Conservation (phyloP, 1,140 invertebrate species). For the Pogonomyrmex barbatus region DNA sequence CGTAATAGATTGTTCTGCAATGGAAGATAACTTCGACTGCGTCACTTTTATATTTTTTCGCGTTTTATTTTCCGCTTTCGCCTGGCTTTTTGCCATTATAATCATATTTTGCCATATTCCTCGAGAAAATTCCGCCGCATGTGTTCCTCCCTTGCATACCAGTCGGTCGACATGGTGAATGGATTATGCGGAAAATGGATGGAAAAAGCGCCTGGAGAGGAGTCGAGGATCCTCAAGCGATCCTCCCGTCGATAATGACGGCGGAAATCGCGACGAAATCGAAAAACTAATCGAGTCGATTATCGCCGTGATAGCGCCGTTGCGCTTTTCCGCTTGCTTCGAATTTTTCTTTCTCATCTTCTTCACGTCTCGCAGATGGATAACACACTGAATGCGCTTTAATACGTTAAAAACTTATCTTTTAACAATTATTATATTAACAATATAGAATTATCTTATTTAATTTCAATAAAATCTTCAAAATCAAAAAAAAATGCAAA, state of each 20-base stretch:
- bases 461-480: not conserved
- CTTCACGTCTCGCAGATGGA: not conserved
- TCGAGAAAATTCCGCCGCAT: constrained; percentile 38
- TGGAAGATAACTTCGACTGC: constrained; percentile 45
- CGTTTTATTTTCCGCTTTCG: constrained; percentile 39
- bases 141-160: constrained; percentile 49
- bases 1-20: constrained; percentile 48
- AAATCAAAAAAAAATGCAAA: constrained; percentile 1
- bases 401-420: constrained; percentile 20
- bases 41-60: constrained; percentile 36
- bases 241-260: constrained; percentile 40
- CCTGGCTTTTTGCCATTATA: constrained; percentile 59
- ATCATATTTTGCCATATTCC: constrained; percentile 48
- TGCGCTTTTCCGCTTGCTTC: constrained; percentile 43
- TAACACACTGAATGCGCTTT: constrained; percentile 31
- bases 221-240: constrained; percentile 49
- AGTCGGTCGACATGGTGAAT: constrained; percentile 48
- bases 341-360: constrained; percentile 12
- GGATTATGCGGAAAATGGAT: constrained; percentile 59
- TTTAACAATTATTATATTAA: not conserved
- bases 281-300: constrained; percentile 71
- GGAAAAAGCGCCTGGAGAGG: constrained; percentile 31
- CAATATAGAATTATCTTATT: not conserved
- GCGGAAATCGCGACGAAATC: constrained; percentile 59
- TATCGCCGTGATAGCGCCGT: constrained; percentile 33